Evolutionary conservation across 2,888 invertebrate genomes (phyloP).

Genomic region (Cabera pusaria): DNA sequence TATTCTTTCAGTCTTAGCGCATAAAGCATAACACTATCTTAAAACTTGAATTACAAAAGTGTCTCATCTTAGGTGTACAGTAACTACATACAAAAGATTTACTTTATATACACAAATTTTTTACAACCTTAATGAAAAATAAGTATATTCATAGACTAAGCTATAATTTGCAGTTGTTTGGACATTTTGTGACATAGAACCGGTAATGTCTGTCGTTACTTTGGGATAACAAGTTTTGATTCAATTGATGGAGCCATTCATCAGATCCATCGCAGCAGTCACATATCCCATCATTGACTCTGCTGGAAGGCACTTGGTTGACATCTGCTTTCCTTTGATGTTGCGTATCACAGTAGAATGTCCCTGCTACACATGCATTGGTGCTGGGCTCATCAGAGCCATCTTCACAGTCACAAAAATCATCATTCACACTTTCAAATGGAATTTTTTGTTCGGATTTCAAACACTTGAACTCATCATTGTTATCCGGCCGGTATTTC

Average conservation of each 20-base stretch:
- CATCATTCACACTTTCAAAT: slow-evolving; percentile 87
- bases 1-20: no score
- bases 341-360: slow-evolving; percentile 91
- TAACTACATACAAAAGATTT: no score
- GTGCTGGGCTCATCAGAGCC: slow-evolving; percentile 93
- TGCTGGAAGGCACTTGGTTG: slow-evolving; percentile 85
- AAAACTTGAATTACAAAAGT: no score
- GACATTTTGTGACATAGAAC: slow-evolving; percentile 58
- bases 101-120: no score
- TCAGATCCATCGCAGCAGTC: slow-evolving; percentile 97
- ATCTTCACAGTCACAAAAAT: slow-evolving; percentile 94
- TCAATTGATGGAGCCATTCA: slow-evolving; percentile 83
- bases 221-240: slow-evolving; percentile 58
- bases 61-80: no score
- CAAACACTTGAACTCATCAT: slow-evolving; percentile 70
- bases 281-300: slow-evolving; percentile 97
- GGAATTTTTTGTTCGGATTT: slow-evolving; percentile 58
- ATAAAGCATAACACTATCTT: no score
- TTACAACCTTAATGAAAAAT: no score
- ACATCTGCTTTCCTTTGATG: slow-evolving; percentile 58
- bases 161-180: slow-evolving; percentile 44
- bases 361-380: slow-evolving; percentile 92
- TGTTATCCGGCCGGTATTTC: slow-evolving; percentile 61
- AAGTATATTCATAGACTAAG: no score
- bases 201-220: slow-evolving; percentile 50